Evolutionary conservation across 2,113 vertebrate species (phyloP), one percentile per base, ranked within the genome.

Genomic region (Ailuropoda melanoleuca): DNA sequence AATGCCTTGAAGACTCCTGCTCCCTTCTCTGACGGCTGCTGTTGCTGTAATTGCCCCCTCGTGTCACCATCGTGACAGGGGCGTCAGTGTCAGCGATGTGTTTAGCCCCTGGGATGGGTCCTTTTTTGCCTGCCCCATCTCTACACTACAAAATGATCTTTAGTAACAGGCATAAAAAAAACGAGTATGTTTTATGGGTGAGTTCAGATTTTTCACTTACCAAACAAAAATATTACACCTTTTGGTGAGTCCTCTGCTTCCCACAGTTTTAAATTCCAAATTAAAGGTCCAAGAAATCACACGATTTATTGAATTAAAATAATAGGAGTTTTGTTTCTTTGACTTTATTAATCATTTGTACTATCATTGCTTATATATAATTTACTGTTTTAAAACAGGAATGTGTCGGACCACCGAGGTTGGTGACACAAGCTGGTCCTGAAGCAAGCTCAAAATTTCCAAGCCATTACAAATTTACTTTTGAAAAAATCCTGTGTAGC

Each of bases 221-320:
- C 19, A 46, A 85, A 50, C 70, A 68, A 58, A 92, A 39, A 39
- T 48, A 83, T 29, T 43, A 23, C 3, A 12, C 23, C 53, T 78
- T 78, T 48, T 17, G 39, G 15, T 14, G 12, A 90, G 37, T 8
- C 9, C 48, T 86, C 34, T 68, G 37, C 74, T 75, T 70, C 17
- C 48, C 13, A 68, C 14, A 48, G 46, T 90, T 87, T 93, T 74
- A 75, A 66, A 60, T 68, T 77, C 29, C 34, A 80, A 78, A 68
- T 18, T 29, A 39, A 75, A 81, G 10, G 34, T 15, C 39, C 13
- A 68, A 15, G 62, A 82, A n/a, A 50, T 58, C 43, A 18, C 2
- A 4, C n/a, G 15, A 83, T 50, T 46, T 50, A 82, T 46, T 90
- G 34, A 74, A 19, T 58, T 68, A 19, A 48, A 58, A 4, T 56